Evolutionary conservation across 2,888 invertebrate genomes (phyloP), one percentile per base, ranked within the genome.

Genomic region (Eurois occulta): DNA sequence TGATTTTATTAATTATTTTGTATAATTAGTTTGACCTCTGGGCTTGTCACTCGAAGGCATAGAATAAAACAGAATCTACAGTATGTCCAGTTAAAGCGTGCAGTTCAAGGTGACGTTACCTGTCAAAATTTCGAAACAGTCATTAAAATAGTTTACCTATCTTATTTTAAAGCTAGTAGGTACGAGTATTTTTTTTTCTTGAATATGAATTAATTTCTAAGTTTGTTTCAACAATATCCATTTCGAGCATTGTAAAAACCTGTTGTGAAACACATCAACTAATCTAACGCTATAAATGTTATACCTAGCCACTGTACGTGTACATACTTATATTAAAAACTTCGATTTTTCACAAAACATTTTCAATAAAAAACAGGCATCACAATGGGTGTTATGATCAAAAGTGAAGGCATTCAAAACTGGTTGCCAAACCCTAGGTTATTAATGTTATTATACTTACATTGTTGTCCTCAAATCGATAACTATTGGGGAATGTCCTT

Each of bases 391-490:
- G 11, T 52, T 58, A 52, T 46, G 10, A 28, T 21, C 35, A 38
- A 66, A 55, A 64, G 18, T 32, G 28, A 5, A 65, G 38, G 65
- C 48, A 72, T 83, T 77, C 43, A 83, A 77, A 62, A 35, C 43
- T 35, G 11, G 24, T n/a, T 58, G 41, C 18, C 69, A 71, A 73
- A 75, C 21, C 68, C 52, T 48, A 55, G 16, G 69, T 71, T 66
- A 78, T 78, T 66, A 70, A 60, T 28, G 69, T 71, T 66, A 77
- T 79, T 60, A 70, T 52, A 70, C 67, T 85, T 89, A 70, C 67
- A 86, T 89, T 88, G 81, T 89, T 43, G 73, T 66, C 62, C 35
- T 46, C 52, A 81, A 85, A 86, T 88, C 87, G 68, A 88, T 86
- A 77, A 75, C 66, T 72, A 82, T 81, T 68, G 73, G 73, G 72